Percentiles rank a stretch among this genome's conserved stretches.
Evolutionary conservation across 64 coral and sea anemone genomes (phyloP).

Genomic region (Exaiptasia diaphana): DNA sequence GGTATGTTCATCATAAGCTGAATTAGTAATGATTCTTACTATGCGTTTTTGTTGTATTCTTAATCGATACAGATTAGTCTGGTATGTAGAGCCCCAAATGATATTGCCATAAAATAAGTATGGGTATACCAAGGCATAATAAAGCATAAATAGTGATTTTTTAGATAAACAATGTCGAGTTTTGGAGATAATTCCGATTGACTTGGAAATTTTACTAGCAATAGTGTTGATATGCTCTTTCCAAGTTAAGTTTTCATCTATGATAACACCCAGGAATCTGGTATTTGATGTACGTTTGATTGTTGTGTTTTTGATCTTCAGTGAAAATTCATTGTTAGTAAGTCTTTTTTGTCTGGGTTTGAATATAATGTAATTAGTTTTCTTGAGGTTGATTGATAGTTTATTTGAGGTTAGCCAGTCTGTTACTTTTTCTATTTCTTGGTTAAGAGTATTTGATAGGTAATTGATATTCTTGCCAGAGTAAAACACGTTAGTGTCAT

Average conservation of each 20-base stretch:
- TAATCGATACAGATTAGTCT: conserved; percentile 14
- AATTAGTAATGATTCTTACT: conserved; percentile 11
- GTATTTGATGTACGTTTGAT: background rate
- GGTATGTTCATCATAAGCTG: conserved; percentile 26
- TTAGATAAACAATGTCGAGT: conserved; percentile 8
- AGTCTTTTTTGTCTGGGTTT: conserved; percentile 11
- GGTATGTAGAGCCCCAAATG: conserved; percentile 28
- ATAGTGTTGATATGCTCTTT: conserved; percentile 5
- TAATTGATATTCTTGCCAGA: background rate
- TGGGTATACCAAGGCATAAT: conserved; percentile 28
- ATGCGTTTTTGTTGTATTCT: conserved; percentile 18
- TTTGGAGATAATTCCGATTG: conserved; percentile 26
- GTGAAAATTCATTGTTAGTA: background rate
- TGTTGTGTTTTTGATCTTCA: background rate
- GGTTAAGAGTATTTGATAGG: background rate
- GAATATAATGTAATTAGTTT: conserved; percentile 2
- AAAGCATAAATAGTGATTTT: background rate
- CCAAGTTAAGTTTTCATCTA: too few relatives aligned
- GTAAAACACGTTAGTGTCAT: conserved; percentile 30
- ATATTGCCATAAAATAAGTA: conserved; percentile 32
- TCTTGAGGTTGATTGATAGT: background rate
- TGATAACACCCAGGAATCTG: conserved; percentile 14
- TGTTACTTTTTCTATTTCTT: background rate
- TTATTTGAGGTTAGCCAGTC: conserved; percentile 1
- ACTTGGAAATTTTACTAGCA: conserved; percentile 4